These are phyloP conservation scores for Drosophila siamana DNA, from an alignment of 2,888 invertebrate genomes.

Conservation along the genomic window DNA sequence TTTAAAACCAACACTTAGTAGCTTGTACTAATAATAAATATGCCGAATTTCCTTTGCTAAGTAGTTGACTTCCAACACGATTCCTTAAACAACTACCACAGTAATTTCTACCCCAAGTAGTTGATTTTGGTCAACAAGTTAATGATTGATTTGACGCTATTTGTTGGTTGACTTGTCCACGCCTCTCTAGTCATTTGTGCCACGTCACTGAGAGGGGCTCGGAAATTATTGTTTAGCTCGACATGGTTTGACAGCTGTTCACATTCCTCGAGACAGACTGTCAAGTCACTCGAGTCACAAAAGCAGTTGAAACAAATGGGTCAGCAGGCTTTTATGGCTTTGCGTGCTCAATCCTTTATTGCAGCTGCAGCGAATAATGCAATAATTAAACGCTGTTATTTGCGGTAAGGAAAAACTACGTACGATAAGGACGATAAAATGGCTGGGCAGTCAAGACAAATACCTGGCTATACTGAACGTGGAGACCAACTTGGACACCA, in stretches of 20 bases:
- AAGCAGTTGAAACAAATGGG: conserved; percentile 49
- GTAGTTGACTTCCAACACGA: background rate
- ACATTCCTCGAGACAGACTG: conserved; percentile 21
- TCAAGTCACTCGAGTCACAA: conserved; percentile 7
- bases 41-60: background rate
- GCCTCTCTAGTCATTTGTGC: conserved; percentile 42
- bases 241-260: conserved; percentile 44
- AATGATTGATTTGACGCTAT: conserved; percentile 1
- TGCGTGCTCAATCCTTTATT: conserved; percentile 67
- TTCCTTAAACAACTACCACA: background rate
- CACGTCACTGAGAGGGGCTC: conserved; percentile 54
- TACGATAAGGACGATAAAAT: conserved; percentile 36
- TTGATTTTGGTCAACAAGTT: conserved; percentile 8
- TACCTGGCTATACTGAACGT: background rate
- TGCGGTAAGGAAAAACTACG: conserved; percentile 36
- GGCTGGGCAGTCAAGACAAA: conserved; percentile 24
- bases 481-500: conserved; percentile 42
- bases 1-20: background rate
- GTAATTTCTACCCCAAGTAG: background rate
- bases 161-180: conserved; percentile 18
- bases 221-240: conserved; percentile 58
- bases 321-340: conserved; percentile 34
- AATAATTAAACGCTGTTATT: conserved; percentile 74
- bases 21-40: background rate
- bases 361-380: conserved; percentile 44